Percentiles rank a stretch among this genome's conserved stretches.
These are phyloP conservation scores for Vombatus ursinus DNA, from an alignment of 2,113 vertebrate genomes.

Conservation along the genomic window DNA sequence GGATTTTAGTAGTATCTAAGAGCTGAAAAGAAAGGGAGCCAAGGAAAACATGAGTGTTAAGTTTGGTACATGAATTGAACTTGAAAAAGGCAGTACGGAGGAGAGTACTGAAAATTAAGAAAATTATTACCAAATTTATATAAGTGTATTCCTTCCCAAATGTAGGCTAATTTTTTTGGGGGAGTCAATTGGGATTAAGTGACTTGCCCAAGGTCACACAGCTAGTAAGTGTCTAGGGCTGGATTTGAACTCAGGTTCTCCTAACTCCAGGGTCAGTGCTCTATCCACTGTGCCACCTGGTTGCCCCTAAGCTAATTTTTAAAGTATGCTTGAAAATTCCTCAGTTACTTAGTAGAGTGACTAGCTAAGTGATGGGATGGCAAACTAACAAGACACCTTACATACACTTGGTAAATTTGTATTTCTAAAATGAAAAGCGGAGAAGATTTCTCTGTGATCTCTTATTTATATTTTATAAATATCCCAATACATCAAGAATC, in stretches of 20 bases:
- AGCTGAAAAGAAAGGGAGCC: background rate
- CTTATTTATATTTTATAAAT: background rate
- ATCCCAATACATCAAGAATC: background rate
- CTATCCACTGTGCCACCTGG: no score
- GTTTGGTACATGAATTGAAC: background rate
- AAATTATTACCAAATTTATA: background rate
- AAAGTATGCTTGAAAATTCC: slow-evolving; percentile 14
- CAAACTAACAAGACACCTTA: background rate
- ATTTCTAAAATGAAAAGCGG: slow-evolving; percentile 43
- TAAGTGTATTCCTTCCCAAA: background rate
- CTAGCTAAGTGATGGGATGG: background rate
- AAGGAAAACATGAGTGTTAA: background rate
- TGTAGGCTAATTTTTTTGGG: background rate
- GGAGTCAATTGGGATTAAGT: no score
- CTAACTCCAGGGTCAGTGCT: no score
- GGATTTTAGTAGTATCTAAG: background rate
- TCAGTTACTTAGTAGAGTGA: background rate
- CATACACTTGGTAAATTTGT: slow-evolving; percentile 2
- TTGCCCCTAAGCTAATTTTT: background rate
- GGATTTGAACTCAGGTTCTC: no score
- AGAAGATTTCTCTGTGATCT: slow-evolving; percentile 4
- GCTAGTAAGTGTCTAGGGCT: no score
- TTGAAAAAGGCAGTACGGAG: background rate
- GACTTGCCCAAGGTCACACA: no score
- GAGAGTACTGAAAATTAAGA: background rate